phyloP scores from a whole-genome alignment of 2,113 vertebrate species.

The Corydoras maculifer region DNA sequence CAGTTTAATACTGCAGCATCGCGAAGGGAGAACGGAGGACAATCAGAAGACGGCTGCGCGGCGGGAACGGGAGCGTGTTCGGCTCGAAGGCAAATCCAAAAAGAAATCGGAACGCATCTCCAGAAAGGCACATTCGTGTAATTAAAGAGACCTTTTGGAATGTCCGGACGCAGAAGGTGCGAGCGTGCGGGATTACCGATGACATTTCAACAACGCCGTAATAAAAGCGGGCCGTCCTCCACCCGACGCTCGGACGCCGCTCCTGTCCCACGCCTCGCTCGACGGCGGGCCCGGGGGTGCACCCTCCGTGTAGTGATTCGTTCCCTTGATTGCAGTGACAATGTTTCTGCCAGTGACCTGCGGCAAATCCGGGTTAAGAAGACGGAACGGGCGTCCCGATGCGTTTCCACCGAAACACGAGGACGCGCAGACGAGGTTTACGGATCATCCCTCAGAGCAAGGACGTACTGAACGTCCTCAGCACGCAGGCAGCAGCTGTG shows the following conservation, averaged over 20 bases:
- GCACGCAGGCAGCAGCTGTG: too few species aligned
- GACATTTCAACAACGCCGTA: not conserved
- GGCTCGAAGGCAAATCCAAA: conserved; percentile 4
- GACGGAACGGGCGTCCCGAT: conserved; percentile 5
- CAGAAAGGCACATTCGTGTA: conserved; percentile 41
- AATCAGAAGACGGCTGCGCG: conserved; percentile 14
- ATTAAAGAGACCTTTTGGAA: conserved; percentile 24
- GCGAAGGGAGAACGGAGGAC: too few species aligned
- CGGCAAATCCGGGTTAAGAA: not conserved
- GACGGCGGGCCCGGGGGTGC: not conserved
- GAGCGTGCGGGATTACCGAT: conserved; percentile 2
- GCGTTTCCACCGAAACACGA: not conserved
- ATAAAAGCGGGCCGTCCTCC: not conserved
- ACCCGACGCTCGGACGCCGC: not conserved
- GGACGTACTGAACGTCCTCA: not conserved
- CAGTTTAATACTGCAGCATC: conserved; percentile 4
- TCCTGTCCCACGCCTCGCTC: not conserved
- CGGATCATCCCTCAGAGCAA: not conserved
- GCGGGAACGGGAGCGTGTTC: conserved; percentile 21
- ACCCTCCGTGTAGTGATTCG: not conserved
- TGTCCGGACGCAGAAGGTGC: conserved; percentile 1
- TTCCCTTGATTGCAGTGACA: not conserved
- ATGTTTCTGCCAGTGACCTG: conserved; percentile 13
- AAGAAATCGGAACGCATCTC: conserved; percentile 20
- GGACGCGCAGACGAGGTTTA: not conserved